Conservation (phyloP, 2,797 vertebrate genomes). For the Dromococcyx pavoninus region DNA sequence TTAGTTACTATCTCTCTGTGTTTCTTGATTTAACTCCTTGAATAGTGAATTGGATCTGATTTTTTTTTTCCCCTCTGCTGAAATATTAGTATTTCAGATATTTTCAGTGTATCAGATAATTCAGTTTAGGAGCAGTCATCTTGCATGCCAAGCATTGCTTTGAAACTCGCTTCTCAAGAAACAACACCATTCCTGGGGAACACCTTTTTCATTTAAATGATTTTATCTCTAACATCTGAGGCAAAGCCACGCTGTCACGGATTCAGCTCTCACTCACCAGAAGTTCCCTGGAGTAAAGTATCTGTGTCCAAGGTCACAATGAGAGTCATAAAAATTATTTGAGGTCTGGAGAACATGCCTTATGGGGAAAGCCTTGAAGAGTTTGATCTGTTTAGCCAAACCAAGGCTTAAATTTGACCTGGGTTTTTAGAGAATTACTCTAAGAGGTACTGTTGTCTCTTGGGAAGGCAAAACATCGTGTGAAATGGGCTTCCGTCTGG, state of each 20-base stretch:
- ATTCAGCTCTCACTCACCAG: background rate
- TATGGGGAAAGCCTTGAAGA: background rate
- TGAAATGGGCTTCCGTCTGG: background rate
- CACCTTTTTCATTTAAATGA: background rate
- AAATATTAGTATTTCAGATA: constrained; percentile 1
- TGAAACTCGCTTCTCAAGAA: background rate
- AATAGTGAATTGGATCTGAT: background rate
- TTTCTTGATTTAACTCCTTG: constrained; percentile 43
- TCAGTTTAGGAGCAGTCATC: background rate
- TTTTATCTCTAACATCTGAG: background rate
- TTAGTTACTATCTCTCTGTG: background rate
- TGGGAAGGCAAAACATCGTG: background rate
- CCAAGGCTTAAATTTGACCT: background rate
- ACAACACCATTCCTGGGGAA: background rate
- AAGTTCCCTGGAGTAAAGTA: background rate
- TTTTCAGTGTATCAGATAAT: background rate
- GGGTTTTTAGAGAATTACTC: background rate
- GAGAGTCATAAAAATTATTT: background rate
- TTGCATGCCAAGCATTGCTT: background rate
- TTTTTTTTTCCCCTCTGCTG: constrained; percentile 8
- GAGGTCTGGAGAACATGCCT: background rate
- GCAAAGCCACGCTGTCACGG: background rate
- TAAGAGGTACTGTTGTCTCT: background rate
- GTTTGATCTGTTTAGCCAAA: background rate
- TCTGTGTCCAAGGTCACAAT: background rate